Base-by-base conservation (phyloP, 2,797 vertebrate species). In the Malurus splendens region DNA sequence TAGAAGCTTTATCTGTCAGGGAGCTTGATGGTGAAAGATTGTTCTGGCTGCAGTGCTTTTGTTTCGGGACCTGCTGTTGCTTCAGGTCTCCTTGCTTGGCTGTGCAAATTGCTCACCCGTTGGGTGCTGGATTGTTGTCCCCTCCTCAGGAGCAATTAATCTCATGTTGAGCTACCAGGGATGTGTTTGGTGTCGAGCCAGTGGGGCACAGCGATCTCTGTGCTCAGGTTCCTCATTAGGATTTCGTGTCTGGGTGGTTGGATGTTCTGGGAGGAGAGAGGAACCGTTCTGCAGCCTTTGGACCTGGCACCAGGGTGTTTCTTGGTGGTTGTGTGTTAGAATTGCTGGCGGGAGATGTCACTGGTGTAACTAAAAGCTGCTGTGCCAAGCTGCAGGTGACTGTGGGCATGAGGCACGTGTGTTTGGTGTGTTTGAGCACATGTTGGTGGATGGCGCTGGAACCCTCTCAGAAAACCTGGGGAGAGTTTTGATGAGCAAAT, bases 401-500 rank as follows among this genome's bases (percentile, higher is more conserved):
- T 36, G 61, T 48, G 60, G 33, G 30, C 55, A 33, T 22, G 54
- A 82, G 54, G n/a, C 47, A n/a, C n/a, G n/a, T 82, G 66, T 81
- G 70, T 85, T 89, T 89, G 77, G 18, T 82, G 66, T 81, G 70
- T 86, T 89, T 89, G 77, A 73, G 52, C 36, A 80, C 75, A 41
- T 42, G 33, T 45, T 65, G 65, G 30, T 65, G 54, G 30, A 82
- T 90, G 48, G 44, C 86, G 67, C 60, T 87, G 70, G 67, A 91
- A 79, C 15, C 18, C 41, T 86, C 62, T 41, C 78, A 64, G 71
- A 76, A 85, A 90, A 90, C n/a, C 57, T 56, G 22, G 32, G 68
- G 36, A 86, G 60, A 80, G 51, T 76, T 95, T 88, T 86, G 67
- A 82, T 82, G 79, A 87, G 60, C n/a, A 73, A 93, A 90, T 82